A percentile compares a stretch with the other conserved stretches of the same genome.
phyloP scores from a whole-genome alignment of 1,140 invertebrate species.

The Caenorhabditis inopinata region DNA sequence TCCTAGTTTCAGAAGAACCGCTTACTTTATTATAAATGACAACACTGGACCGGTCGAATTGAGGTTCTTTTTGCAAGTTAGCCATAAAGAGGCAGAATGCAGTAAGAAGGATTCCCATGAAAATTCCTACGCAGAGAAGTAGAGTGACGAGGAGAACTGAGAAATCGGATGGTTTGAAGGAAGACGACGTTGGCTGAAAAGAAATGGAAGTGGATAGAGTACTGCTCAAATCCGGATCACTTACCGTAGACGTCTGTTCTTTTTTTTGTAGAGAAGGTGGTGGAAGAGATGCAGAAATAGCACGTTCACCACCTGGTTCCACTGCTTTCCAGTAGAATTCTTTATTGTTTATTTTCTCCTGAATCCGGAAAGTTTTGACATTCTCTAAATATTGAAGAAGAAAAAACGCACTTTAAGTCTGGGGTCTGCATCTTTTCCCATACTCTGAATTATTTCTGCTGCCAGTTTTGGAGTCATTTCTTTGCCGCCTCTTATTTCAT shows the following conservation, averaged over 20 bases:
- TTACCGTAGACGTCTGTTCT: neutral
- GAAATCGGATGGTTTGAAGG: neutral
- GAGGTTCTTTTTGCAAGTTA: neutral
- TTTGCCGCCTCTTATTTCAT: neutral
- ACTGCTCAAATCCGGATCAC: neutral
- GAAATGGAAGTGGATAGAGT: too few species aligned
- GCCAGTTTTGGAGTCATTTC: conserved; percentile 19
- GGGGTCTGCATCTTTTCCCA: conserved; percentile 5
- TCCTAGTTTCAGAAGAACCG: neutral
- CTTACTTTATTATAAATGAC: conserved; percentile 1
- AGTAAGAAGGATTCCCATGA: neutral
- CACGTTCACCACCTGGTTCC: neutral
- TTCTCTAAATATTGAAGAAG: neutral
- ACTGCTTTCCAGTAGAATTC: conserved; percentile 17
- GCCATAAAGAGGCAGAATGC: neutral
- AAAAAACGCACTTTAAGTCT: neutral
- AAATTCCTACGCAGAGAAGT: neutral
- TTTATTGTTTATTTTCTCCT: conserved; percentile 29
- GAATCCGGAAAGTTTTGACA: neutral
- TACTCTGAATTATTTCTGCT: neutral
- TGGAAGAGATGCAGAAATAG: neutral
- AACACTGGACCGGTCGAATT: neutral
- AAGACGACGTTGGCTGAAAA: neutral
- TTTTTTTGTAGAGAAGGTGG: neutral
- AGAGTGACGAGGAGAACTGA: neutral